phyloP scores from a whole-genome alignment of 2,888 invertebrate species.

The Coelopa pilipes region DNA sequence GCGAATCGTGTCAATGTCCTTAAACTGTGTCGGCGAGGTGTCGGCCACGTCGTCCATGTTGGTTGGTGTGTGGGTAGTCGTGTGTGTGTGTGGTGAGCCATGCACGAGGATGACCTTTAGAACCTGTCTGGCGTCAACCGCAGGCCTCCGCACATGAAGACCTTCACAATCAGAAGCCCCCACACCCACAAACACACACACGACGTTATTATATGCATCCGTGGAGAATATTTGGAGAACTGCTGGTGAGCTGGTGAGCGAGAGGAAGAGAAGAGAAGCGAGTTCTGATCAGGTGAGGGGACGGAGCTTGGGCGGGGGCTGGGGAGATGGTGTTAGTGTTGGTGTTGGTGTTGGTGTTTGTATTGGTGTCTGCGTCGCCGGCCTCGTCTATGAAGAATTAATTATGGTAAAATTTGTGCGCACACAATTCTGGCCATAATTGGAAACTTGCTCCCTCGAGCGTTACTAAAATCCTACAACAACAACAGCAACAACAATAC shows the following conservation, averaged over 20 bases:
- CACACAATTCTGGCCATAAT: slow-evolving; percentile 42
- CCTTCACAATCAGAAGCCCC: no score
- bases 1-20: no score
- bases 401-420: slow-evolving; percentile 26
- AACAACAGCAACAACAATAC: not conserved
- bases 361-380: no score
- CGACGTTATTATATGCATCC: not conserved
- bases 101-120: slow-evolving; percentile 5
- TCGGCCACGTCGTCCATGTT: no score
- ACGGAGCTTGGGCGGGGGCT: not conserved
- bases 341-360: no score
- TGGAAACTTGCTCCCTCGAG: slow-evolving; percentile 50
- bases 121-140: not conserved
- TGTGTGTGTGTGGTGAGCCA: no score
- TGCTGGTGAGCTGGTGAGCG: not conserved
- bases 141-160: no score
- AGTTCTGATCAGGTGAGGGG: no score
- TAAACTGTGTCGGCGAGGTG: no score
- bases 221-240: not conserved
- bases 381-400: not conserved
- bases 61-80: no score
- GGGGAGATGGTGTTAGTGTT: no score
- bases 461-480: slow-evolving; percentile 40
- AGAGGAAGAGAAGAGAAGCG: no score
- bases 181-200: not conserved